Evolutionary conservation across 2,888 invertebrate species (phyloP).

Genomic region (Epicampocera succincta): DNA sequence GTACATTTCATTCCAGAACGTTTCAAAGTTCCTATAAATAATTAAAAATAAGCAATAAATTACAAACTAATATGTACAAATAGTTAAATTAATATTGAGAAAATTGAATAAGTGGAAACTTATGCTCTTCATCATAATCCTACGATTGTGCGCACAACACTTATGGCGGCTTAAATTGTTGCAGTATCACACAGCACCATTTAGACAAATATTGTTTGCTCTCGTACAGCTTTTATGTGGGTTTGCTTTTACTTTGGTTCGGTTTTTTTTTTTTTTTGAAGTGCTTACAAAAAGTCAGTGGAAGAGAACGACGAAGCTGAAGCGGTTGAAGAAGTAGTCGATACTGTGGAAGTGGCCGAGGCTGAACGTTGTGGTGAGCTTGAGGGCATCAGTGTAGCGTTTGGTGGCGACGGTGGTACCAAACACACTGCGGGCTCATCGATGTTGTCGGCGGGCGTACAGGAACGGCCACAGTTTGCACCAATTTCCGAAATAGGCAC

Average conservation of each 20-base stretch:
- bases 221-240: too few species aligned
- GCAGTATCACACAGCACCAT: slow-evolving; percentile 62
- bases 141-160: slow-evolving; percentile 52
- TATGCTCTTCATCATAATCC: slow-evolving; percentile 14
- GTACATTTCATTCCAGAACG: slow-evolving; percentile 7
- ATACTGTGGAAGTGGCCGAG: slow-evolving; percentile 71
- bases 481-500: slow-evolving; percentile 81
- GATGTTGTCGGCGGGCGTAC: slow-evolving; percentile 72
- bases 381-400: slow-evolving; percentile 58
- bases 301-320: slow-evolving; percentile 68
- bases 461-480: slow-evolving; percentile 71
- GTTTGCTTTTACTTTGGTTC: too few species aligned
- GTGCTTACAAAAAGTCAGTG: slow-evolving; percentile 69
- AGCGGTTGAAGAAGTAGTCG: slow-evolving; percentile 66
- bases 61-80: slow-evolving; percentile 47
- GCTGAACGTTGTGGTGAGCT: slow-evolving; percentile 70
- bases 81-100: background rate
- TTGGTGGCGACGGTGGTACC: slow-evolving; percentile 73
- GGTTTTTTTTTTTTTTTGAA: too few species aligned
- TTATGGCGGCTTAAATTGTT: slow-evolving; percentile 54
- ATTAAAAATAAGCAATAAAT: slow-evolving; percentile 31
- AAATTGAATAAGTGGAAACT: slow-evolving; percentile 2
- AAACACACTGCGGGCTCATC: slow-evolving; percentile 77
- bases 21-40: slow-evolving; percentile 13
- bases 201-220: slow-evolving; percentile 1